Evolutionary conservation across 2,797 vertebrate genomes (phyloP).

Genomic region (Acanthurus tractus): DNA sequence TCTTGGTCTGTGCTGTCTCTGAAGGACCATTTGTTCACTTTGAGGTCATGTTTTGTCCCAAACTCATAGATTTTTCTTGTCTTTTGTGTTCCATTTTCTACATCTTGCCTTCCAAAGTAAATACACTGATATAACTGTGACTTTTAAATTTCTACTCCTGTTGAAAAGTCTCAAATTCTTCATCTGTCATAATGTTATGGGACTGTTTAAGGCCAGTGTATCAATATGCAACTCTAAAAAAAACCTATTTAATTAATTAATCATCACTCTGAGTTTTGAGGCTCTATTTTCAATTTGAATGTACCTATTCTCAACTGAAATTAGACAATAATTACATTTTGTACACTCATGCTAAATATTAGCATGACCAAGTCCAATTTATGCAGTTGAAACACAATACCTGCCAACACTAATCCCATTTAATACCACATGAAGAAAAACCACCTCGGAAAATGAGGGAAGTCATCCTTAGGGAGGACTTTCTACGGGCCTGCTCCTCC

Average conservation of each 20-base stretch:
- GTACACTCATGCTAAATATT: constrained; percentile 4
- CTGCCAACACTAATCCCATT: neutral
- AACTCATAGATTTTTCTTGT: constrained; percentile 8
- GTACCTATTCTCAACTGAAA: neutral
- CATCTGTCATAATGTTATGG: neutral
- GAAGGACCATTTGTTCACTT: constrained; percentile 61
- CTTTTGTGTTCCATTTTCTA: constrained; percentile 53
- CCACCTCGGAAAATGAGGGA: neutral
- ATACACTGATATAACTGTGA: constrained; percentile 19
- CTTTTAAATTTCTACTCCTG: constrained; percentile 22
- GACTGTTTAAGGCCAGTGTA: neutral
- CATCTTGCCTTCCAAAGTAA: constrained; percentile 66
- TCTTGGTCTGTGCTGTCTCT: constrained; percentile 45
- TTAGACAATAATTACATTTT: neutral
- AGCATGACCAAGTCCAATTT: constrained; percentile 11
- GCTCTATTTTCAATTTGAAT: neutral
- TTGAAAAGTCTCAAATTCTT: constrained; percentile 12
- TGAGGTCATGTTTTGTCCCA: constrained; percentile 43
- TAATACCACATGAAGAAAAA: neutral
- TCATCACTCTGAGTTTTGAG: neutral
- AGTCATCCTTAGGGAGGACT: neutral
- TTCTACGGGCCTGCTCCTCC: constrained; percentile 6
- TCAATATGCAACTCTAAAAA: neutral
- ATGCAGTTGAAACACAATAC: constrained; percentile 6
- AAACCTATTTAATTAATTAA: neutral